Conservation (phyloP, 2,113 vertebrate species). For the Seriola rivoliana region DNA sequence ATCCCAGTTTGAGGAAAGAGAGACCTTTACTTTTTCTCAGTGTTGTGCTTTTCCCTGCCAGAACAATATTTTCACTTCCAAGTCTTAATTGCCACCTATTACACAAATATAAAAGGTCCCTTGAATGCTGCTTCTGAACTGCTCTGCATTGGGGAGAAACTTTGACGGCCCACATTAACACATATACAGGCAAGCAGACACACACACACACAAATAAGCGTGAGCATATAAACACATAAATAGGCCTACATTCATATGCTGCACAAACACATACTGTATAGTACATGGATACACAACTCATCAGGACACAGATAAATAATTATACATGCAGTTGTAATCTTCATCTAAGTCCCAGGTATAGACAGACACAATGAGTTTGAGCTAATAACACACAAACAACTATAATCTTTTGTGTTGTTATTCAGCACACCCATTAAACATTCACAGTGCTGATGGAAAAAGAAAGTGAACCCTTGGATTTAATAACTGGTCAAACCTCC, state of each 20-base stretch:
- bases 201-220: neutral
- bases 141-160: neutral
- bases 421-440: neutral
- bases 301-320: neutral
- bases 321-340: neutral
- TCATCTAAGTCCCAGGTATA: too few species aligned
- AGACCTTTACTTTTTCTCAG: neutral
- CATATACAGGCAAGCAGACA: neutral
- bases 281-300: neutral
- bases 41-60: conserved; percentile 17
- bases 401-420: neutral
- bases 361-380: neutral
- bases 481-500: neutral
- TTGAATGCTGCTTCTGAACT: neutral
- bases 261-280: neutral
- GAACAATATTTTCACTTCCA: conserved; percentile 14
- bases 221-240: neutral
- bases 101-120: conserved; percentile 23
- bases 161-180: neutral
- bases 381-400: neutral
- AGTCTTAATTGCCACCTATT: conserved; percentile 26
- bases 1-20: conserved; percentile 21
- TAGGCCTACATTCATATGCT: neutral
- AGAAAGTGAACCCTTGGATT: neutral
- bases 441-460: neutral